Conservation (phyloP, 2,797 vertebrate genomes). For the Cyclopterus lumpus region DNA sequence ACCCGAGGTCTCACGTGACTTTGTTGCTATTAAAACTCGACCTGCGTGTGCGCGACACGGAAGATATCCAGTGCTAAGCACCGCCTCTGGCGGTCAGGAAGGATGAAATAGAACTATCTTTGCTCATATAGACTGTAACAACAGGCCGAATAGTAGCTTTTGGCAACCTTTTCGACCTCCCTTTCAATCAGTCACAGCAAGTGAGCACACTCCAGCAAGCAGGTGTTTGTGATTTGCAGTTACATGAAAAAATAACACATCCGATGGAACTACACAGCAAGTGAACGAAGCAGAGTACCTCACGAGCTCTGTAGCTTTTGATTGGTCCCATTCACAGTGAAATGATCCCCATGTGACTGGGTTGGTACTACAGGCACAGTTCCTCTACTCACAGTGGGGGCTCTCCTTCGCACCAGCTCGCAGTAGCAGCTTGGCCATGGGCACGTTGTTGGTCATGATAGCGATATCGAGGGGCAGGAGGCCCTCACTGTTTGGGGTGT, state of each 20-base stretch:
- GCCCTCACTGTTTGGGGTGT: conserved; percentile 94
- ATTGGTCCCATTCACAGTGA: not conserved
- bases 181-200: not conserved
- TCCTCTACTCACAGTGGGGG: conserved; percentile 91
- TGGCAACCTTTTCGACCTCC: conserved; percentile 3
- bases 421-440: conserved; percentile 90
- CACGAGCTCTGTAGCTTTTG: not conserved
- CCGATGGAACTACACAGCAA: not conserved
- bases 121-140: not conserved
- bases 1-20: no score
- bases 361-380: not conserved
- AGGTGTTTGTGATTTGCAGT: not conserved
- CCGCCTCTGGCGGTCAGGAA: no score
- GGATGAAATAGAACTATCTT: no score
- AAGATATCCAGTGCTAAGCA: no score
- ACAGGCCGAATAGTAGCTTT: not conserved
- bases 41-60: no score
- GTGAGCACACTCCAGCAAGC: not conserved
- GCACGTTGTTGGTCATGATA: conserved; percentile 95
- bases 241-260: not conserved
- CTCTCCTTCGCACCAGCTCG: conserved; percentile 92
- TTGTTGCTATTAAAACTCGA: no score
- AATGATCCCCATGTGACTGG: not conserved
- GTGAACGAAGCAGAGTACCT: not conserved
- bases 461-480: conserved; percentile 93